Evolutionary conservation across 92 coral and sea anemone species (phyloP).

Genomic region (Epizoanthus stellaris): DNA sequence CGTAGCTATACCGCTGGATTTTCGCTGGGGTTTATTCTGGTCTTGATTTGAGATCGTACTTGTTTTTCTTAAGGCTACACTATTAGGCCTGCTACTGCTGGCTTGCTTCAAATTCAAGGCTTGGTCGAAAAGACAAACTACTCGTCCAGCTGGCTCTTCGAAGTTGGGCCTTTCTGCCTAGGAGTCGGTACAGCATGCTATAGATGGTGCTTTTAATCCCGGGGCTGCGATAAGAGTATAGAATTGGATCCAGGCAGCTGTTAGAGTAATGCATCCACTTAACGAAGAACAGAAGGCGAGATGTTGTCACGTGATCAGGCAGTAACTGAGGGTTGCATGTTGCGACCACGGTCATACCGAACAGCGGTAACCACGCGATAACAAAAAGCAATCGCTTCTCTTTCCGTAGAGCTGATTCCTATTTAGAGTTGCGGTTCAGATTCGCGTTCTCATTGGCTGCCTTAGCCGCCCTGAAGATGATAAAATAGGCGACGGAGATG

Average conservation of each 20-base stretch:
- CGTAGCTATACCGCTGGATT: not conserved
- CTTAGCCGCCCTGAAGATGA: conserved; percentile 62
- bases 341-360: conserved; percentile 68
- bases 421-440: not conserved
- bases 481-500: conserved; percentile 70
- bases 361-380: conserved; percentile 87
- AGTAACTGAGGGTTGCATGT: conserved; percentile 67
- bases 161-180: conserved; percentile 51
- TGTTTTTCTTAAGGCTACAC: not conserved
- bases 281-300: conserved; percentile 75
- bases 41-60: not conserved
- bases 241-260: conserved; percentile 83
- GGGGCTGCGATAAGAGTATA: conserved; percentile 87
- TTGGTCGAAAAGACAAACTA: not conserved
- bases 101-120: not conserved
- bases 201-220: conserved; percentile 68
- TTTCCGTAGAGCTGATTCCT: not conserved
- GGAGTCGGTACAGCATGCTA: conserved; percentile 48
- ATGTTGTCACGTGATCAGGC: conserved; percentile 60
- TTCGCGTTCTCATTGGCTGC: not conserved
- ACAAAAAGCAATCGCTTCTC: conserved; percentile 78
- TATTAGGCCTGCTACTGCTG: not conserved
- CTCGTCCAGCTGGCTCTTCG: not conserved
- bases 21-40: not conserved
- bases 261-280: conserved; percentile 97